Percentiles rank a stretch among this genome's conserved stretches.
phyloP scores from a whole-genome alignment of 2,113 vertebrate species.

The Camelus bactrianus region DNA sequence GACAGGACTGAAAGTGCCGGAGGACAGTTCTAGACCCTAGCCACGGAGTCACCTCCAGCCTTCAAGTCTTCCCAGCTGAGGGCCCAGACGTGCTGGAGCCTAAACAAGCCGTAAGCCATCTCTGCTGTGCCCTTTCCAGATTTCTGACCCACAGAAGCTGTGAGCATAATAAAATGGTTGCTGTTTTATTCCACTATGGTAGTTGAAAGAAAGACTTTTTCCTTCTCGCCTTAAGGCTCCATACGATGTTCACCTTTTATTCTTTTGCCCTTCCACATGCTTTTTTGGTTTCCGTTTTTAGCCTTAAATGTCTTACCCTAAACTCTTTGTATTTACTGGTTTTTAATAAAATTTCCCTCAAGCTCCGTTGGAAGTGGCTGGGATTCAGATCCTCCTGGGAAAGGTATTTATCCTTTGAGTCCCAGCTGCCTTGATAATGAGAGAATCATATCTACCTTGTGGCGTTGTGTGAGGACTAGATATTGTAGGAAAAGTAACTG shows the following conservation, averaged over 20 bases:
- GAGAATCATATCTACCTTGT: neutral
- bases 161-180: neutral
- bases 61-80: neutral
- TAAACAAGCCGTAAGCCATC: neutral
- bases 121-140: neutral
- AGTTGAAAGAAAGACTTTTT: neutral
- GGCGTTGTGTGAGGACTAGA: neutral
- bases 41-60: neutral
- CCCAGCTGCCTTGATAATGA: neutral
- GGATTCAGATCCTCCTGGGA: slow-evolving; percentile 28
- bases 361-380: neutral
- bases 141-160: neutral
- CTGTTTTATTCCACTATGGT: neutral
- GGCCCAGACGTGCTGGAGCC: neutral
- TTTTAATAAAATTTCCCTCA: neutral
- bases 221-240: neutral
- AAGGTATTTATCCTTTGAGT: neutral
- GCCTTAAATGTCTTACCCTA: neutral
- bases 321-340: neutral
- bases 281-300: slow-evolving; percentile 50
- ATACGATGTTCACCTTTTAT: neutral
- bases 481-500: neutral
- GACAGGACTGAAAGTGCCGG: neutral
- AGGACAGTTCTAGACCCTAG: neutral
- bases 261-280: neutral